Evolutionary conservation across 2,888 invertebrate genomes (phyloP).

Genomic region (Dasypogon diadema): DNA sequence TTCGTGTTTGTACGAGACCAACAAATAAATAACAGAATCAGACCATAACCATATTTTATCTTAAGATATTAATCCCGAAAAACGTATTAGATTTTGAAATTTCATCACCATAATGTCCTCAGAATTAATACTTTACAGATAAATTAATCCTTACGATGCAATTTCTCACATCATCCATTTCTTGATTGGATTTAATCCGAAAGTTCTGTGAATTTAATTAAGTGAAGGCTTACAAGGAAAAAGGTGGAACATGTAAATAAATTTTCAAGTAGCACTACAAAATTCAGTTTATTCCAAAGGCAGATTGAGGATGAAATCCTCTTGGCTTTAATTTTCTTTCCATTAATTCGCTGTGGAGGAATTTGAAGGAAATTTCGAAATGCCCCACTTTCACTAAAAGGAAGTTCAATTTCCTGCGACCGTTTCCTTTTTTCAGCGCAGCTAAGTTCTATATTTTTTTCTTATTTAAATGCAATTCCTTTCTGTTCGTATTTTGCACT

Average conservation of each 20-base stretch:
- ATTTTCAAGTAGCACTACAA: neutral
- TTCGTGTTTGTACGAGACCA: too few relatives aligned
- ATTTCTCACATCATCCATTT: slow-evolving; percentile 12
- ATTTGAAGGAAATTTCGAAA: slow-evolving; percentile 53
- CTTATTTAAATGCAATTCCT: slow-evolving; percentile 23
- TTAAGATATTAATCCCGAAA: too few relatives aligned
- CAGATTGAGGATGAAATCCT: neutral
- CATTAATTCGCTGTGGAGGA: slow-evolving; percentile 17
- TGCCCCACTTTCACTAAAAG: slow-evolving; percentile 53
- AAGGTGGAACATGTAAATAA: slow-evolving; percentile 2
- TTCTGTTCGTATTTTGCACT: neutral
- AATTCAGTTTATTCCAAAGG: neutral
- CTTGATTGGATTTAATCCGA: slow-evolving; percentile 22
- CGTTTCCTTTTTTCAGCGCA: slow-evolving; percentile 50
- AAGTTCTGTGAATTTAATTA: slow-evolving; percentile 34
- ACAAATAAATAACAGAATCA: too few relatives aligned
- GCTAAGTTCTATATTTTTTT: too few relatives aligned
- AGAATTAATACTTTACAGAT: too few relatives aligned
- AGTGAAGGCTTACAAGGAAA: slow-evolving; percentile 4
- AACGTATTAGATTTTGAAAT: too few relatives aligned
- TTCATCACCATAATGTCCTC: too few relatives aligned
- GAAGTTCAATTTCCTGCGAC: slow-evolving; percentile 55
- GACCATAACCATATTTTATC: too few relatives aligned
- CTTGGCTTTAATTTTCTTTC: slow-evolving; percentile 29
- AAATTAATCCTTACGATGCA: slow-evolving; percentile 10